Percentiles rank a stretch among this genome's conserved stretches.
These are phyloP conservation scores for Presbytis comata DNA, from an alignment of 2,797 vertebrate species.

Conservation along the genomic window DNA sequence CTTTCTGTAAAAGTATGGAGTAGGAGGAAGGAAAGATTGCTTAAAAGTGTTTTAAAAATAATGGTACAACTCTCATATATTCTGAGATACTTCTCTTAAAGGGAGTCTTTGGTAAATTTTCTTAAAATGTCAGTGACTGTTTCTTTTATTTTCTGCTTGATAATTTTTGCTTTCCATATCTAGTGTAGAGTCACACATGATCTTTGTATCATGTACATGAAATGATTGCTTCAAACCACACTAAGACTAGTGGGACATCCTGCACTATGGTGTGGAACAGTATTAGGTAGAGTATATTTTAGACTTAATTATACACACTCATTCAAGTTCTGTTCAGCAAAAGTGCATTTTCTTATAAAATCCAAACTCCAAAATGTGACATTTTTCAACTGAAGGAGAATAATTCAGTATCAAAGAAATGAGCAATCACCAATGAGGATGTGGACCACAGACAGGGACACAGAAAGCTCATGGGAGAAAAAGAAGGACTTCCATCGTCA, in stretches of 20 bases:
- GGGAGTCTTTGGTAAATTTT: neutral
- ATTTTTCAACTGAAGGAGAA: neutral
- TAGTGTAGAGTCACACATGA: neutral
- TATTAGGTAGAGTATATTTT: neutral
- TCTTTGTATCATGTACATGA: neutral
- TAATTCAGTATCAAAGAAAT: neutral
- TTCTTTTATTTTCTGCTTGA: neutral
- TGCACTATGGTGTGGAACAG: neutral
- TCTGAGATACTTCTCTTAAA: neutral
- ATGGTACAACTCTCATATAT: neutral
- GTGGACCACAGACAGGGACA: neutral
- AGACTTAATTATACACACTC: neutral
- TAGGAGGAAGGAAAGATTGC: neutral
- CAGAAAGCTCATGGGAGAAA: neutral
- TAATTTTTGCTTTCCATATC: neutral
- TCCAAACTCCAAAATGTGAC: neutral
- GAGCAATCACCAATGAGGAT: neutral
- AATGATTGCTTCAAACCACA: neutral
- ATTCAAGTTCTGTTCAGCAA: neutral
- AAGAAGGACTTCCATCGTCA: neutral
- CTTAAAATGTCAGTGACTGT: neutral
- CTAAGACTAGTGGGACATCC: neutral
- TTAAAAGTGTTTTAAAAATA: neutral
- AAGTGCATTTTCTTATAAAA: neutral
- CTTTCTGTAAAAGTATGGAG: neutral